A percentile compares a stretch with the other conserved stretches of the same genome.
Conservation (phyloP, 2,888 invertebrate genomes). For the Pteria penguin region DNA sequence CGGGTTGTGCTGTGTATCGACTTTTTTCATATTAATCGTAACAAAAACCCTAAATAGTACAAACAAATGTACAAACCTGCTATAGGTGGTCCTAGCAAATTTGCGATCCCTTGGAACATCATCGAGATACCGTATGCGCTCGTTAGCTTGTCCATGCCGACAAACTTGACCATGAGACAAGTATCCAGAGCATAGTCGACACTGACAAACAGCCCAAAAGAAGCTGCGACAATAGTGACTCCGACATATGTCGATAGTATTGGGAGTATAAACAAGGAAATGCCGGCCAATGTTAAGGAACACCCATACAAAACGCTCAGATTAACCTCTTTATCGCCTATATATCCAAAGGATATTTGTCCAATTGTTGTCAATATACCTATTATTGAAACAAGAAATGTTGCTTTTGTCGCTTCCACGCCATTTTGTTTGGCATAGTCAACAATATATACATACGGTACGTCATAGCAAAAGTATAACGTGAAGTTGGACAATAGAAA, state of each 20-base stretch:
- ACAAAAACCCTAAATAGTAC: constrained; percentile 3
- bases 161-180: constrained; percentile 92
- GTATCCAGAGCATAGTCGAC: constrained; percentile 93
- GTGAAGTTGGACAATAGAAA: constrained; percentile 92
- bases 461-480: constrained; percentile 93
- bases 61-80: constrained; percentile 91
- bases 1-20: no score
- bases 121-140: constrained; percentile 93
- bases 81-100: constrained; percentile 92
- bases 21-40: no score
- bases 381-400: constrained; percentile 90
- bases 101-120: constrained; percentile 93
- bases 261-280: constrained; percentile 74
- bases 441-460: constrained; percentile 95
- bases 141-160: constrained; percentile 93
- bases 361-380: constrained; percentile 90
- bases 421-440: constrained; percentile 87
- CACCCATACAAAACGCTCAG: constrained; percentile 90
- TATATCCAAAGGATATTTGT: constrained; percentile 86
- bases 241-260: constrained; percentile 60
- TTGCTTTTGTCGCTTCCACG: constrained; percentile 77
- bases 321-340: constrained; percentile 91
- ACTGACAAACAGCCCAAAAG: constrained; percentile 92
- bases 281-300: constrained; percentile 84
- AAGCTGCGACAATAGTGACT: constrained; percentile 64